phyloP scores from a whole-genome alignment of 2,888 invertebrate genomes.

The Eupithecia vulgata region DNA sequence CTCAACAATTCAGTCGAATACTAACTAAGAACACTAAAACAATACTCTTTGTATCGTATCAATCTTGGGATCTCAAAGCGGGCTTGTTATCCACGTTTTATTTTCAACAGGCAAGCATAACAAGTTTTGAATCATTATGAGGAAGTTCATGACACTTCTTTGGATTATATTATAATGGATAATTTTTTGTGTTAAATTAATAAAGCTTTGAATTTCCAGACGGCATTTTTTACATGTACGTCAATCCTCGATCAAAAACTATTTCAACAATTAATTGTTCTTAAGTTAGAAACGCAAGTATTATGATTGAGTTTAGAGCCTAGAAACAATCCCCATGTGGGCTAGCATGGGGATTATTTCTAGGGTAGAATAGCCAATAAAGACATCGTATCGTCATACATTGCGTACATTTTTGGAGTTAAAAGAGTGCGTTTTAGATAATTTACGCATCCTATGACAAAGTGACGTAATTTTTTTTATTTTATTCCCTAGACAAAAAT shows the following conservation, averaged over 20 bases:
- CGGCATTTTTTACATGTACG: background rate
- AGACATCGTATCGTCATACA: too few relatives aligned
- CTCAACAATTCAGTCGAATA: conserved; percentile 56
- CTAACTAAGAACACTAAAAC: conserved; percentile 48
- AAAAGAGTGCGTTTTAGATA: too few relatives aligned
- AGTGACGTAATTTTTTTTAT: too few relatives aligned
- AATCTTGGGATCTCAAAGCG: conserved; percentile 49
- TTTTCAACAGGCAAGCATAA: conserved; percentile 32
- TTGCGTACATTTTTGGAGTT: too few relatives aligned
- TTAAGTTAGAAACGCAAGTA: background rate
- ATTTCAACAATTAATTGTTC: background rate
- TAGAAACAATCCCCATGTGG: too few relatives aligned
- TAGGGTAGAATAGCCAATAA: too few relatives aligned
- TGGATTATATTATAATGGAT: too few relatives aligned
- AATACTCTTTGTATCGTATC: conserved; percentile 53
- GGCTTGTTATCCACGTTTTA: conserved; percentile 44
- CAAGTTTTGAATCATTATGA: conserved; percentile 39
- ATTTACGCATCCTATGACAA: too few relatives aligned
- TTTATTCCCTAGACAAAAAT: too few relatives aligned
- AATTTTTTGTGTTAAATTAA: too few relatives aligned
- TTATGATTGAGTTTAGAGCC: too few relatives aligned
- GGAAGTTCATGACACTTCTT: conserved; percentile 20
- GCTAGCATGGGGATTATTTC: too few relatives aligned
- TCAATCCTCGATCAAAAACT: background rate
- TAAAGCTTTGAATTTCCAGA: background rate